Evolutionary conservation across 2,888 invertebrate genomes (phyloP), one percentile per base, ranked within the genome.

Genomic region (Troglohyphantes excavatus): DNA sequence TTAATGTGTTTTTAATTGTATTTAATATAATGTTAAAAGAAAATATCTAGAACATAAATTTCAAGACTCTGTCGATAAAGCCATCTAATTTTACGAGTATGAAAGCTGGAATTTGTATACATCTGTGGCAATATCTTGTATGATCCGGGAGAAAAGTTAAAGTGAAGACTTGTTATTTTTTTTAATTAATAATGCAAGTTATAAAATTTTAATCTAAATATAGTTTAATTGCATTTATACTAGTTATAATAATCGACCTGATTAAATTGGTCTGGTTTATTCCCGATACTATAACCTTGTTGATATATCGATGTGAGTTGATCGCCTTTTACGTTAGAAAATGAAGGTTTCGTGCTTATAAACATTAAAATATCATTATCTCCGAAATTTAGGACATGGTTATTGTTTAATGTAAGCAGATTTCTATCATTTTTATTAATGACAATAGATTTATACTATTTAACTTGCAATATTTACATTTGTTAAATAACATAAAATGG

Each of bases 121-220:
- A 17, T 39, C 26, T 5, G 59, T 86, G 86, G 86, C 78, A 86
- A 78, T 19, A 17, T 23, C 2, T 29, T 78, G 46, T 21, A 6
- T 63, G 79, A 86, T 86, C 86, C 86, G 86, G 79, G 86, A 86
- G 86, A 59, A 86, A 79, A 53, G 79, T 78, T 78, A 61, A 78
- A 78, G 43, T 78, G 65, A 63, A 65, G 63, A 65, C 63, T 78
- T 43, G 63, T 78, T 78, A 63, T 43, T 78, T 43, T 59, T 86
- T 79, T 79, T 86, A 86, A 86, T 86, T 86, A 86, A 86, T 29
- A 72, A 86, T 86, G 86, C 86, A 39, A 79, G 23, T 26, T 33
- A 78, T 63, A 63, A 78, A 78, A 78, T 23, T 78, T 63, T 33
- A 43, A 26, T 43, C 13, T 78, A 78, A 78, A 65, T 61, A 53